These are phyloP conservation scores for Pimephales promelas DNA, from an alignment of 2,113 vertebrate species.

Conservation along the genomic window DNA sequence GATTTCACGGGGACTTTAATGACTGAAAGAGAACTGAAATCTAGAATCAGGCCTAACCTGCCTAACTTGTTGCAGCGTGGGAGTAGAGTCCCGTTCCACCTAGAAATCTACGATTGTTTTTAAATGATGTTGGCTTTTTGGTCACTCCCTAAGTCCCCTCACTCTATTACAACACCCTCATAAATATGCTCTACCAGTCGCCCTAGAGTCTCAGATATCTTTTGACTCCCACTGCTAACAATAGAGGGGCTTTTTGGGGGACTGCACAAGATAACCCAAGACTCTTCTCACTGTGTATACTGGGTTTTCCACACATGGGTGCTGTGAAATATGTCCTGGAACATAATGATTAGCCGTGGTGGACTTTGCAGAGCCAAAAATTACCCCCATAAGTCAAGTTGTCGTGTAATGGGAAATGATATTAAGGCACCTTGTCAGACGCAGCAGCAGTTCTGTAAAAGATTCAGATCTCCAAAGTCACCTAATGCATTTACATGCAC, in stretches of 20 bases:
- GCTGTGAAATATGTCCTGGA: slow-evolving; percentile 45
- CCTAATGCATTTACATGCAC: background rate
- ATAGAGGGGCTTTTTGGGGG: background rate
- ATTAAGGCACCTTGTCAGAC: slow-evolving; percentile 22
- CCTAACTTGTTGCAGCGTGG: slow-evolving; percentile 68
- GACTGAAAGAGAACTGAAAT: slow-evolving; percentile 52
- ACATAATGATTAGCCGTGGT: slow-evolving; percentile 57
- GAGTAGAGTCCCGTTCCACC: slow-evolving; percentile 58
- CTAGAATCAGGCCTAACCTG: slow-evolving; percentile 74
- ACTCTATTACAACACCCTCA: slow-evolving; percentile 58
- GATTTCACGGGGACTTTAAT: no score
- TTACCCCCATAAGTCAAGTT: slow-evolving; percentile 49
- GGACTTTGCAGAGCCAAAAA: slow-evolving; percentile 59
- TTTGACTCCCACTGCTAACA: slow-evolving; percentile 32
- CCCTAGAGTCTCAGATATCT: slow-evolving; percentile 44
- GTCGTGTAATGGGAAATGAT: slow-evolving; percentile 51
- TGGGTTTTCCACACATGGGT: slow-evolving; percentile 42
- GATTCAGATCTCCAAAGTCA: background rate
- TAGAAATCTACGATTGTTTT: slow-evolving; percentile 69
- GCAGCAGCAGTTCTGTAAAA: background rate
- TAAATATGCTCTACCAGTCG: slow-evolving; percentile 52
- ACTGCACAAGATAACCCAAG: background rate
- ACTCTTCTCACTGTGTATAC: slow-evolving; percentile 4
- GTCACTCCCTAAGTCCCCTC: slow-evolving; percentile 62
- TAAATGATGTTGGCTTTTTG: slow-evolving; percentile 37